Conservation (phyloP, 2,888 invertebrate genomes). For the Diarsia rubi region DNA sequence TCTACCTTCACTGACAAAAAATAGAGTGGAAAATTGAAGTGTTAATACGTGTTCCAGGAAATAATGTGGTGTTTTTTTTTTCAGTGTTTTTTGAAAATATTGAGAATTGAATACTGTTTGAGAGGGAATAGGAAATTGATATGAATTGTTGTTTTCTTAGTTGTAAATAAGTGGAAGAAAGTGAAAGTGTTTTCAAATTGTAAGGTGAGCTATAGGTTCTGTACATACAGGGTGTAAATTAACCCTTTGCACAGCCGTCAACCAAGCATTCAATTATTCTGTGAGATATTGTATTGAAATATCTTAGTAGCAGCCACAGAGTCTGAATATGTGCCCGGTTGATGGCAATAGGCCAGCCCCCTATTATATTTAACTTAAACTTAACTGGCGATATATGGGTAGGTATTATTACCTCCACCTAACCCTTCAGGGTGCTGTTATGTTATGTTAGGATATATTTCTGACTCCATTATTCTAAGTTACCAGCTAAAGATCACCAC, state of each 20-base stretch:
- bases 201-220: background rate
- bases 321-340: too few species aligned
- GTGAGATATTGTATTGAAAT: too few species aligned
- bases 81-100: conserved; percentile 21
- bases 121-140: conserved; percentile 21
- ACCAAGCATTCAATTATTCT: too few species aligned
- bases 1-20: background rate
- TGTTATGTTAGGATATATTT: too few species aligned
- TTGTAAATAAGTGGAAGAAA: conserved; percentile 19
- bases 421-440: too few species aligned
- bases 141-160: conserved; percentile 1
- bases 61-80: conserved; percentile 30
- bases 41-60: conserved; percentile 55
- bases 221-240: too few species aligned
- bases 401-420: too few species aligned
- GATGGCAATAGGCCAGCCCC: too few species aligned
- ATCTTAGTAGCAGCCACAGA: too few species aligned
- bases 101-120: conserved; percentile 14
- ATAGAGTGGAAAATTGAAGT: conserved; percentile 29
- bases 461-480: background rate
- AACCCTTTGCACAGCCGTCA: too few species aligned
- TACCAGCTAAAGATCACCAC: background rate
- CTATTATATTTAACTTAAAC: too few species aligned
- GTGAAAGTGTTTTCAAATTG: background rate
- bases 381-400: too few species aligned